A percentile compares a stretch with the other conserved stretches of the same genome.
phyloP scores from a whole-genome alignment of 2,888 invertebrate genomes.

The Orchesella flavescens region DNA sequence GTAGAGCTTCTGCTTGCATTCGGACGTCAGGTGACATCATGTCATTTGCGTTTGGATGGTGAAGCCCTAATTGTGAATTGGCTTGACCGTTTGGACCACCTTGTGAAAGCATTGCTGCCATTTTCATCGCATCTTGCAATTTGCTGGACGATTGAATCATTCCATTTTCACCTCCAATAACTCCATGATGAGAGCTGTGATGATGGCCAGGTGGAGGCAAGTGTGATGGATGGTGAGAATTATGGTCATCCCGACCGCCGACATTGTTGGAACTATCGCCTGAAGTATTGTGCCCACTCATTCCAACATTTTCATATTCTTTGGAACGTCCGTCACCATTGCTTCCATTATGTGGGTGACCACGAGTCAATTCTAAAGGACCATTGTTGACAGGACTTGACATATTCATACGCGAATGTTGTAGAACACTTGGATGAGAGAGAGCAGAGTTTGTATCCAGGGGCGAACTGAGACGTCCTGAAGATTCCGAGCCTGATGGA shows the following conservation, averaged over 20 bases:
- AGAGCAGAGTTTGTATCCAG: conserved; percentile 67
- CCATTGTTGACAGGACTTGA: conserved; percentile 70
- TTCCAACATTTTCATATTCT: conserved; percentile 65
- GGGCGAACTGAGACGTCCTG: conserved; percentile 71
- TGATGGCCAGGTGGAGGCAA: conserved; percentile 51
- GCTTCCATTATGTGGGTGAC: conserved; percentile 55
- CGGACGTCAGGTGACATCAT: conserved; percentile 82
- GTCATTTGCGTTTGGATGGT: conserved; percentile 66
- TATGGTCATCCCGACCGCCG: conserved; percentile 61
- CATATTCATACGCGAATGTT: conserved; percentile 70
- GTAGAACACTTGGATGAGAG: conserved; percentile 68
- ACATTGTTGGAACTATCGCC: conserved; percentile 66
- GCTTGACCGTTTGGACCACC: conserved; percentile 56
- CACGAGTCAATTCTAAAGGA: conserved; percentile 69
- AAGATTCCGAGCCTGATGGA: conserved; percentile 72
- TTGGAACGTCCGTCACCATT: conserved; percentile 63
- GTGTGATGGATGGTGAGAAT: conserved; percentile 53
- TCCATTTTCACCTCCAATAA: conserved; percentile 64
- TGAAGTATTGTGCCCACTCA: conserved; percentile 63
- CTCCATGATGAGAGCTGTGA: conserved; percentile 53
- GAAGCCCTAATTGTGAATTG: conserved; percentile 57
- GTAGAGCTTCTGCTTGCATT: conserved; percentile 74
- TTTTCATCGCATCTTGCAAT: conserved; percentile 71
- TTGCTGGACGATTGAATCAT: conserved; percentile 69
- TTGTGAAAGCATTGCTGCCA: conserved; percentile 70